phyloP scores from a whole-genome alignment of 2,888 invertebrate genomes.

The Eupithecia dodoneata region DNA sequence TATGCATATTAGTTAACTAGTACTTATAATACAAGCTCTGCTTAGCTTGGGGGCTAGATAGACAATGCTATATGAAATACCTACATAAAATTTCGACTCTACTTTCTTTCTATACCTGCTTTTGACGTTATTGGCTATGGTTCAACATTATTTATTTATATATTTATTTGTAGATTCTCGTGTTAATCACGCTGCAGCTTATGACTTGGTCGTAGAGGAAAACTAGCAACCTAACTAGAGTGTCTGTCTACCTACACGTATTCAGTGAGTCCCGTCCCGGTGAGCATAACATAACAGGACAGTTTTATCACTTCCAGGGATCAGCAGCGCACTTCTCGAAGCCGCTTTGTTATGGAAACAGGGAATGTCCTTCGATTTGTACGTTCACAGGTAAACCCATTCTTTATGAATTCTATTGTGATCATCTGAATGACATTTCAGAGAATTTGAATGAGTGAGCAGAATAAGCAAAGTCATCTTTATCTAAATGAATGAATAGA shows the following conservation, averaged over 20 bases:
- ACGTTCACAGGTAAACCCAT: conserved; percentile 8
- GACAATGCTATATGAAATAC: too few relatives aligned
- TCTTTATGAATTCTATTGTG: conserved; percentile 1
- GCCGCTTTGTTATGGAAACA: conserved; percentile 36
- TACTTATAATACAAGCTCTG: too few relatives aligned
- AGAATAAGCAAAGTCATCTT: neutral
- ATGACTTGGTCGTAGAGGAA: neutral
- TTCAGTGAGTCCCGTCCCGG: conserved; percentile 8
- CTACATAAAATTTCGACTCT: too few relatives aligned
- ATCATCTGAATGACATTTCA: neutral
- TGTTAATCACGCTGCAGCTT: neutral
- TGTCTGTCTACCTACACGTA: neutral
- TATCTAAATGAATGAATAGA: neutral
- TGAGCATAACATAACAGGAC: conserved; percentile 34
- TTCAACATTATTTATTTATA: too few relatives aligned
- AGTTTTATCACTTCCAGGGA: conserved; percentile 44
- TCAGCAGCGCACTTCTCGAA: conserved; percentile 36
- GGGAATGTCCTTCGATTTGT: conserved; percentile 28
- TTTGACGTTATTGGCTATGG: too few relatives aligned
- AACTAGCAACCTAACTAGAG: neutral
- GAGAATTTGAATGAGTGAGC: neutral
- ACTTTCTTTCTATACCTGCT: too few relatives aligned
- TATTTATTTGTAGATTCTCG: neutral
- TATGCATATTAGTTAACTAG: too few relatives aligned
- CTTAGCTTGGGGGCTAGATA: too few relatives aligned